A percentile compares a stretch with the other conserved stretches of the same genome.
These are phyloP conservation scores for Drosophila suboccidentalis DNA, from an alignment of 2,888 invertebrate species.

Conservation along the genomic window DNA sequence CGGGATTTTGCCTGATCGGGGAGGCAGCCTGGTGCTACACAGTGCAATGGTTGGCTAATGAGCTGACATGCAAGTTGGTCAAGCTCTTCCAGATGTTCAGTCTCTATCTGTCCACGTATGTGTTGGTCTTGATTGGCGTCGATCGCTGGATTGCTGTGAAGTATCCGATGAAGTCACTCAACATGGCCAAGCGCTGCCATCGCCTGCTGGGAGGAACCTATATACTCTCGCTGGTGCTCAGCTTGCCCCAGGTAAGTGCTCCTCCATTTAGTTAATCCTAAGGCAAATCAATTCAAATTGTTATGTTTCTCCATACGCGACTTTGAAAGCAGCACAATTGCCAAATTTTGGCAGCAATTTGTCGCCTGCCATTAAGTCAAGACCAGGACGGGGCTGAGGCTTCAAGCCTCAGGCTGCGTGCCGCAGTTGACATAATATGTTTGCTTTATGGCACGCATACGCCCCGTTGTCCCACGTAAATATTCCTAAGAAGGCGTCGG, in stretches of 20 bases:
- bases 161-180: slow-evolving; percentile 91
- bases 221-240: slow-evolving; percentile 90
- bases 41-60: slow-evolving; percentile 93
- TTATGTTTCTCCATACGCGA: slow-evolving; percentile 24
- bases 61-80: slow-evolving; percentile 91
- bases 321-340: slow-evolving; percentile 26
- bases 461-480: slow-evolving; percentile 62
- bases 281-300: slow-evolving; percentile 50
- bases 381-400: background rate
- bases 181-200: slow-evolving; percentile 89
- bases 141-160: slow-evolving; percentile 93
- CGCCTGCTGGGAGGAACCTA: slow-evolving; percentile 90
- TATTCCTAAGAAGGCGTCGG: slow-evolving; percentile 57
- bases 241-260: slow-evolving; percentile 92
- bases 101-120: slow-evolving; percentile 92
- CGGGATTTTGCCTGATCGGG: slow-evolving; percentile 92
- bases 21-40: slow-evolving; percentile 93
- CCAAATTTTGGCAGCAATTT: slow-evolving; percentile 54
- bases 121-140: slow-evolving; percentile 92
- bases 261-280: slow-evolving; percentile 23
- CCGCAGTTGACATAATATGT: slow-evolving; percentile 58
- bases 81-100: slow-evolving; percentile 94
- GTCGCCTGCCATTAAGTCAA: slow-evolving; percentile 59
- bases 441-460: slow-evolving; percentile 73
- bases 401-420: slow-evolving; percentile 26